A percentile compares a stretch with the other conserved stretches of the same genome.
phyloP scores from a whole-genome alignment of 1,140 invertebrate genomes.

The Gonatopus flavifemur region DNA sequence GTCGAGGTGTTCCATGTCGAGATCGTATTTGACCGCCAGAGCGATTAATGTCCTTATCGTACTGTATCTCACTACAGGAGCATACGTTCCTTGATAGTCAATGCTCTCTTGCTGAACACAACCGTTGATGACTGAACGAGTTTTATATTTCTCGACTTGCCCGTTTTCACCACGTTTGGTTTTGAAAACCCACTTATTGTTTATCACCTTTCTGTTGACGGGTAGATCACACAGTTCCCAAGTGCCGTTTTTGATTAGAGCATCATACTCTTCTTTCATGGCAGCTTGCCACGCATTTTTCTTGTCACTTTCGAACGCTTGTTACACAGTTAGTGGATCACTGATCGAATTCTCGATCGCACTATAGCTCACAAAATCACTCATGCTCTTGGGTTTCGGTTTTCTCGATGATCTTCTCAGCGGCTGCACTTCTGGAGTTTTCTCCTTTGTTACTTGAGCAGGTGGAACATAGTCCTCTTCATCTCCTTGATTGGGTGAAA shows the following conservation, averaged over 20 bases:
- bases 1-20: slow-evolving; percentile 38
- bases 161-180: slow-evolving; percentile 10
- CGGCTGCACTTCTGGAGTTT: too few relatives aligned
- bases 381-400: not conserved
- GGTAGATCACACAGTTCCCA: slow-evolving; percentile 9
- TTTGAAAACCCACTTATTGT: slow-evolving; percentile 13
- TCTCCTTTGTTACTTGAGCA: too few relatives aligned
- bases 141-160: slow-evolving; percentile 17
- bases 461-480: too few relatives aligned
- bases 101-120: slow-evolving; percentile 24
- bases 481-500: not conserved
- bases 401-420: not conserved
- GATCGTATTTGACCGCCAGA: slow-evolving; percentile 17
- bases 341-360: not conserved
- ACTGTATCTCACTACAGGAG: slow-evolving; percentile 36
- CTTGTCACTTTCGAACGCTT: not conserved
- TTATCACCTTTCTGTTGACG: slow-evolving; percentile 1
- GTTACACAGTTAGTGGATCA: slow-evolving; percentile 9
- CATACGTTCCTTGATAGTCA: slow-evolving; percentile 36
- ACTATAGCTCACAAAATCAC: not conserved
- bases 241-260: slow-evolving; percentile 11
- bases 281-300: not conserved
- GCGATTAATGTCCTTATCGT: slow-evolving; percentile 28
- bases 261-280: slow-evolving; percentile 2
- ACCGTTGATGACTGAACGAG: slow-evolving; percentile 33